Conservation (phyloP, 2,113 vertebrate species). For the Rhynchomys soricoides region DNA sequence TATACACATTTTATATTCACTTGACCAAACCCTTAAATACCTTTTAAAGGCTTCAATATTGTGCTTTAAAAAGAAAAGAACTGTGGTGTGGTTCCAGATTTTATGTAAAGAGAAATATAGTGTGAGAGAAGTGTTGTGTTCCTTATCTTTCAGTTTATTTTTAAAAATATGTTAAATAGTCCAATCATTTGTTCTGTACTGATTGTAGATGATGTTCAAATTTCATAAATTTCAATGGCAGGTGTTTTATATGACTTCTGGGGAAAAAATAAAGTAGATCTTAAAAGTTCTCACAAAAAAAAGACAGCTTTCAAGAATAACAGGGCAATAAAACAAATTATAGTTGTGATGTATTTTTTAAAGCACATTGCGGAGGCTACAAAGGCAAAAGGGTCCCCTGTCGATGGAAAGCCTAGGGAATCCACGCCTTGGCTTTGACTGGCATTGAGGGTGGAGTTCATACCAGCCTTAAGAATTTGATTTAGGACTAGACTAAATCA, state of each 20-base stretch:
- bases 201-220: constrained; percentile 76
- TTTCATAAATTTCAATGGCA: constrained; percentile 73
- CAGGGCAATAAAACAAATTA: constrained; percentile 63
- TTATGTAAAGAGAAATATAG: constrained; percentile 85
- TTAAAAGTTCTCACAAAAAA: constrained; percentile 69
- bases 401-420: constrained; percentile 10
- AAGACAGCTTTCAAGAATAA: constrained; percentile 75
- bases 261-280: constrained; percentile 62
- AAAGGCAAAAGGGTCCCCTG: constrained; percentile 40
- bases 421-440: constrained; percentile 56
- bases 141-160: constrained; percentile 88
- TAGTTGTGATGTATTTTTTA: constrained; percentile 20
- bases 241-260: constrained; percentile 62
- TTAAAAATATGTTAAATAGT: constrained; percentile 85
- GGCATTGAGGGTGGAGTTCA: constrained; percentile 57
- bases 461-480: constrained; percentile 65
- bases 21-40: constrained; percentile 88
- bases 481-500: constrained; percentile 66
- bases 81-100: constrained; percentile 85
- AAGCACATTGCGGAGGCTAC: constrained; percentile 39
- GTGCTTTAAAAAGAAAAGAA: constrained; percentile 85
- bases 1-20: constrained; percentile 90
- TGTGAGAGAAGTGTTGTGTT: constrained; percentile 83
- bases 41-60: constrained; percentile 85
- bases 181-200: constrained; percentile 80